Base-by-base conservation (phyloP, 2,113 vertebrate species). In the Hypanus sabinus region DNA sequence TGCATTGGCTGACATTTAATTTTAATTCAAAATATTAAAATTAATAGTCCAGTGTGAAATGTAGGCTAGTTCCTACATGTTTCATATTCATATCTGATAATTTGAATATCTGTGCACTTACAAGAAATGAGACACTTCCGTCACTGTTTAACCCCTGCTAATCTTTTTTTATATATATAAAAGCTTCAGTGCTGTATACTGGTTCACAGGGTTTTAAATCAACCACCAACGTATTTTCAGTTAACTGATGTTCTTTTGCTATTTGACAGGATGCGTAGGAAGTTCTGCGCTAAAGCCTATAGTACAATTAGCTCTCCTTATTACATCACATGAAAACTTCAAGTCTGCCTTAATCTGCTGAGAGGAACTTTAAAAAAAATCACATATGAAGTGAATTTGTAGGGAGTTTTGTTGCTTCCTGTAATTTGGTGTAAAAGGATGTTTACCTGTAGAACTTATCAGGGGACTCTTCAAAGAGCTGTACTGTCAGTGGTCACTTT, bases 251-350 rank as follows among this genome's bases (percentile, higher is more conserved):
- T 65, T 90, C 60, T 90, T 68, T 90, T 90, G 85, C 60, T 90
- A 90, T 65, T 68, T 90, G 85, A 90, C 85, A 90, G 85, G 85
- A 90, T 90, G 85, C 60, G 85, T 90, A 90, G 85, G 85, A 90
- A 90, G 85, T 68, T 90, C 85, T 68, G 60, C n/a, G 60, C 85
- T 68, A n/a, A 90, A 90, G 85, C 62, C 60, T 90, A 33, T 90
- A 68, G 85, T 68, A n/a, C 85, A 90, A 90, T 90, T 90, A 90
- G 65, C 85, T 90, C 85, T 90, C 33, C 38, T 90, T 90, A 90
- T 65, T 65, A 90, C 85, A 90, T 90, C 85, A 90, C 85, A 65
- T 65, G 60, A 90, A 90, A 18, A 90, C n/a, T 90, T 90, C 60
- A 20, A 65, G 60, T 33, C 60, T 88, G 83, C 57, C 55, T 87